phyloP scores from a whole-genome alignment of 2,113 vertebrate species.

The Azemiops feae region DNA sequence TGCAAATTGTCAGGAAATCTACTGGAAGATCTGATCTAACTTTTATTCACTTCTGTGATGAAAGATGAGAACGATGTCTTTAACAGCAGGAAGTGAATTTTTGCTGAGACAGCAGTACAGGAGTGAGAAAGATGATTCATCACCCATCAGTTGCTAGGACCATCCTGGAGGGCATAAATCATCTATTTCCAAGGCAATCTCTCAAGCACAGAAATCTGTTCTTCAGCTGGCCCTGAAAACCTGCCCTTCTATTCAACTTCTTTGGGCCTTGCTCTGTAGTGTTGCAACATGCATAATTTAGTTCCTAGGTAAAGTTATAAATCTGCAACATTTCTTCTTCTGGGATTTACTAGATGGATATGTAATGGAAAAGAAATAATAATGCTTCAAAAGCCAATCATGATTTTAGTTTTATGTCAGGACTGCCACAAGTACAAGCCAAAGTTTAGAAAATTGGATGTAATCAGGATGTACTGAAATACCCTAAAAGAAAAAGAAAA shows the following conservation, averaged over 20 bases:
- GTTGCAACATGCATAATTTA: conserved; percentile 45
- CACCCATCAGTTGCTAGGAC: conserved; percentile 31
- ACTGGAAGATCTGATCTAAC: not conserved
- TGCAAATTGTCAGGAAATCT: not conserved
- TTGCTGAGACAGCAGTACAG: conserved; percentile 23
- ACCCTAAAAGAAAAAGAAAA: not conserved
- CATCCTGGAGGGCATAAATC: conserved; percentile 32
- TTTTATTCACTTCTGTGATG: not conserved
- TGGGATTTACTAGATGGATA: not conserved
- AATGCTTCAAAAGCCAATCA: not conserved
- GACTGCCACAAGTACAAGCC: not conserved
- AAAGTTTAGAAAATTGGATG: not conserved
- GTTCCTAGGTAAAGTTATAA: conserved; percentile 17
- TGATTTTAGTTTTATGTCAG: not conserved
- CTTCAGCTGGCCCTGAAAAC: conserved; percentile 39
- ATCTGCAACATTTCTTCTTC: conserved; percentile 11
- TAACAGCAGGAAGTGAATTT: conserved; percentile 48
- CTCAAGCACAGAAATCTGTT: conserved; percentile 47
- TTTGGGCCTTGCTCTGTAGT: conserved; percentile 49
- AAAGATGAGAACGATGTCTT: conserved; percentile 21
- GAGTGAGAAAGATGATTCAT: conserved; percentile 31
- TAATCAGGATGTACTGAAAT: not conserved
- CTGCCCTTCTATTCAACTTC: conserved; percentile 50
- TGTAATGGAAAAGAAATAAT: not conserved
- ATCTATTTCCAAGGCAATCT: conserved; percentile 42